Evolutionary conservation across 2,888 invertebrate genomes (phyloP).

Genomic region (Pammene aurita): DNA sequence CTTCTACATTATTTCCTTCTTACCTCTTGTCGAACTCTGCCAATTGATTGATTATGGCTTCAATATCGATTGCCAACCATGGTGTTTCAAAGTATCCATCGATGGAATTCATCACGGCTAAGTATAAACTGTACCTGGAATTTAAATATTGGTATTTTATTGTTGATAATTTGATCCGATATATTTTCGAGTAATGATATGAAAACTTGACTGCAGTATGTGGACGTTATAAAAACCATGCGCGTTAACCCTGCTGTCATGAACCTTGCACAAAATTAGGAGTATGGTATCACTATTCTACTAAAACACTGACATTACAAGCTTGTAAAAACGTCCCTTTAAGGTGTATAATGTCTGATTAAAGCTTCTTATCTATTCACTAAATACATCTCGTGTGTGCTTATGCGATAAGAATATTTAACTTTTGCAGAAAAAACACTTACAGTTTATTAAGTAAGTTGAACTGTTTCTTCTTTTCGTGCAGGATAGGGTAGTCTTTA

Average conservation of each 20-base stretch:
- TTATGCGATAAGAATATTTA: no score
- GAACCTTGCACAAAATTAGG: no score
- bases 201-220: no score
- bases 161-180: not conserved
- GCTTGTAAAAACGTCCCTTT: no score
- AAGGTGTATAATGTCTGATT: no score
- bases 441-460: conserved; percentile 93
- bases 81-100: conserved; percentile 93
- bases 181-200: no score
- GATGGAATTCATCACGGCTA: conserved; percentile 92
- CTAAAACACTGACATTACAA: no score
- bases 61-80: conserved; percentile 93
- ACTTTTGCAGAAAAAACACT: conserved; percentile 44
- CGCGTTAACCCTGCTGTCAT: no score
- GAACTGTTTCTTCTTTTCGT: conserved; percentile 91
- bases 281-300: no score
- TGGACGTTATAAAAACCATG: no score
- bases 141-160: conserved; percentile 4
- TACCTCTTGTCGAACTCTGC: conserved; percentile 92
- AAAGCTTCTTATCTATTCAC: no score
- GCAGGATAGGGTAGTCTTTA: conserved; percentile 91
- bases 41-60: conserved; percentile 90
- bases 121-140: conserved; percentile 84
- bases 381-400: no score
- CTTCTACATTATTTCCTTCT: not conserved